phyloP scores from a whole-genome alignment of 2,113 vertebrate species.

The Mesoclemmys tuberculata region DNA sequence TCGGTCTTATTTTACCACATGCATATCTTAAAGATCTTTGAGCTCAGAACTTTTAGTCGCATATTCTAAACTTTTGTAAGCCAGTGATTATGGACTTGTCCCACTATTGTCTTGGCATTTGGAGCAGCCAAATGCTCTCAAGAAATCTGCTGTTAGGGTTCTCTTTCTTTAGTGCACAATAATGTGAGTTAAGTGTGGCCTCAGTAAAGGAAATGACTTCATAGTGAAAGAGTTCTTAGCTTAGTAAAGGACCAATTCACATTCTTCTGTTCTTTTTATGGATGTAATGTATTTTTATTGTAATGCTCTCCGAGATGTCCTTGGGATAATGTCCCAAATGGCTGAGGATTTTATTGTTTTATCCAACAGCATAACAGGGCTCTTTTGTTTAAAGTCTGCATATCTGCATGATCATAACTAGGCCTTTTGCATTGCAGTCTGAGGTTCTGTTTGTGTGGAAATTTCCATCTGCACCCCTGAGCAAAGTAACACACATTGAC shows the following conservation, averaged over 20 bases:
- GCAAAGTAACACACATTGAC: background rate
- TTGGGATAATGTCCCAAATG: background rate
- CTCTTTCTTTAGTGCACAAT: background rate
- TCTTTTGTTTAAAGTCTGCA: background rate
- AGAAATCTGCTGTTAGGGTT: background rate
- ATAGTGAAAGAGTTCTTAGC: background rate
- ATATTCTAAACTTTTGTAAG: background rate
- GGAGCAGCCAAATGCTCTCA: background rate
- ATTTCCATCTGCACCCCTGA: background rate
- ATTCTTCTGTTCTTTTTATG: background rate
- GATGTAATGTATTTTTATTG: background rate
- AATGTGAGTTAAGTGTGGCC: background rate
- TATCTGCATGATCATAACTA: background rate
- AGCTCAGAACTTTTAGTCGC: background rate
- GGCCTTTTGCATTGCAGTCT: background rate
- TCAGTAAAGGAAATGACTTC: background rate
- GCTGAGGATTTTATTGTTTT: background rate
- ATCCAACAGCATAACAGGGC: background rate
- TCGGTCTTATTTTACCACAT: background rate
- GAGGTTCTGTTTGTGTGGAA: background rate
- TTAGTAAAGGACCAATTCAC: background rate
- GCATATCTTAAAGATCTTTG: background rate
- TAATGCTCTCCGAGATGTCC: background rate
- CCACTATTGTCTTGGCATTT: background rate
- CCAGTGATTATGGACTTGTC: background rate